phyloP scores from a whole-genome alignment of 2,888 invertebrate genomes.

The Lysandra coridon region DNA sequence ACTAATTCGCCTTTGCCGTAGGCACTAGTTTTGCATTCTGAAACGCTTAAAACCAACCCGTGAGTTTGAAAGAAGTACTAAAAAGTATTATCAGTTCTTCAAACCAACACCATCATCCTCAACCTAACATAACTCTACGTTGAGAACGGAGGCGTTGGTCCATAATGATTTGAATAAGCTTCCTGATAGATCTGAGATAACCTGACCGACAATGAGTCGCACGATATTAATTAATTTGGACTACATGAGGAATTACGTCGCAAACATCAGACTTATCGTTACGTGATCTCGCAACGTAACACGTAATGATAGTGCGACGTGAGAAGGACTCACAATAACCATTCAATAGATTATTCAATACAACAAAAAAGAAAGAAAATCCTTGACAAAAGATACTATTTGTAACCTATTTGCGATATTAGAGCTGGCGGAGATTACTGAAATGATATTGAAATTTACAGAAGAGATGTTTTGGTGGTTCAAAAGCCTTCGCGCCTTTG shows the following conservation, averaged over 20 bases:
- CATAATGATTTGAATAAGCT: conserved; percentile 8
- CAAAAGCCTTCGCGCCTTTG: neutral
- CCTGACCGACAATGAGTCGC: conserved; percentile 22
- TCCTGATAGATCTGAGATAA: conserved; percentile 20
- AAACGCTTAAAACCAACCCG: too few species aligned
- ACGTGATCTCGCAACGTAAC: conserved; percentile 39
- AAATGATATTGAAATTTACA: neutral
- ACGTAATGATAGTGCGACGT: conserved; percentile 38
- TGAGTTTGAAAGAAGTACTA: too few species aligned
- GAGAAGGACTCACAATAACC: conserved; percentile 38
- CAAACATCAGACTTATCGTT: conserved; percentile 32
- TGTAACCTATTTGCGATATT: neutral
- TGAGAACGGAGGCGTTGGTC: neutral
- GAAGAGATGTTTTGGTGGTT: neutral
- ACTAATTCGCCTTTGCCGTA: too few species aligned
- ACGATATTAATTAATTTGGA: conserved; percentile 21
- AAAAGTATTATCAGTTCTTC: neutral
- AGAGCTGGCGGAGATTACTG: neutral
- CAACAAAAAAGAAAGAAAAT: conserved; percentile 27
- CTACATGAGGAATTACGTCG: conserved; percentile 23
- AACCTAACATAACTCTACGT: neutral
- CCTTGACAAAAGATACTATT: conserved; percentile 15
- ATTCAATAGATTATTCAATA: conserved; percentile 31
- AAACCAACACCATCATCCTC: neutral
- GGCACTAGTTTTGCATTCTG: too few species aligned